These are phyloP conservation scores for Amia ocellicauda DNA, from an alignment of 2,113 vertebrate species.

Conservation along the genomic window DNA sequence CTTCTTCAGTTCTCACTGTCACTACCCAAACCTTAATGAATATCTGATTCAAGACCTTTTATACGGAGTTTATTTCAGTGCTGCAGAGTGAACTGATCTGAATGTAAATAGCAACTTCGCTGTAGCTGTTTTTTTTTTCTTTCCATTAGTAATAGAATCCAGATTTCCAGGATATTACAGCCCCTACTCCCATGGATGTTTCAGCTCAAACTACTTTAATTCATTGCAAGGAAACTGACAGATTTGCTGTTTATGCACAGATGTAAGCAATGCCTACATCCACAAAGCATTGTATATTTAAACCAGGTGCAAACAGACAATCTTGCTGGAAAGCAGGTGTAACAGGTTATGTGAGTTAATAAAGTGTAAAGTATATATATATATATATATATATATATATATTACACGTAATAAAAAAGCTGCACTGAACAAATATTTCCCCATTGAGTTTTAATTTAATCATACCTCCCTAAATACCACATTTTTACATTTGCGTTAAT, in stretches of 20 bases:
- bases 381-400: neutral
- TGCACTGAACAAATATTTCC: neutral
- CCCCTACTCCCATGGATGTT: neutral
- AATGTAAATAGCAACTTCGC: neutral
- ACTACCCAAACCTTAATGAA: no score
- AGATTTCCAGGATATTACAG: slow-evolving; percentile 6
- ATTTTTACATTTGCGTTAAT: slow-evolving; percentile 1
- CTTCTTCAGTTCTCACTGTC: no score
- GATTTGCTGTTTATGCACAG: neutral
- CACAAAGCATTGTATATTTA: neutral
- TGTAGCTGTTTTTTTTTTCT: neutral
- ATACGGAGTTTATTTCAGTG: neutral
- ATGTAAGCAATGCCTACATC: neutral
- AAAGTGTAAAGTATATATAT: no score
- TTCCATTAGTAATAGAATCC: neutral
- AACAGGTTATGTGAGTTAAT: neutral
- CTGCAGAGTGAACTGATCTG: neutral
- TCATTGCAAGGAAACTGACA: slow-evolving; percentile 2
- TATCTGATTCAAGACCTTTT: neutral
- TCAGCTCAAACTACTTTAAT: neutral
- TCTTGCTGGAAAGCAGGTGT: neutral
- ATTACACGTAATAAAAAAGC: no score
- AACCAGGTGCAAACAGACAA: neutral
- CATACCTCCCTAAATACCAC: neutral
- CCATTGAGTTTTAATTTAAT: neutral